Base-by-base conservation (phyloP, 2,113 vertebrate genomes). In the Aegypius monachus region DNA sequence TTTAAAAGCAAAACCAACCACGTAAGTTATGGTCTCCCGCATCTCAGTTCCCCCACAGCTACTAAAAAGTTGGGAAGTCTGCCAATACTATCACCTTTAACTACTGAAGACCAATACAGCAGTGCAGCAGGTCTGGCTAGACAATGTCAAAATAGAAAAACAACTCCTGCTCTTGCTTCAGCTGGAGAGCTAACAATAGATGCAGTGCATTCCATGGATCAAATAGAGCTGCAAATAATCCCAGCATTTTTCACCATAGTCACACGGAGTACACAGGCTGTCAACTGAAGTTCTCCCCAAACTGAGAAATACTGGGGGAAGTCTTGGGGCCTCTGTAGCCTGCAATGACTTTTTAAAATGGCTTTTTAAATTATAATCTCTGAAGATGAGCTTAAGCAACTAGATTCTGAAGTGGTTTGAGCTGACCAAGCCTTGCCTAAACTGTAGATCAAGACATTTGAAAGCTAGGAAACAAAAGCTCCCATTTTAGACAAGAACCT, bases 151-250 rank as follows among this genome's bases (percentile, higher is more conserved):
- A 83, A 93, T 59, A 81, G 93, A 96, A 95, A 97, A 96, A 95
- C 93, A 96, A 88, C 83, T 71, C 80, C 86, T 83, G 91, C 80
- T 88, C 91, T 56, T 86, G 94, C 93, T 94, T 86, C 93, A 91
- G 77, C 93, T 75, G 83, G 77, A 87, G 73, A 89, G 68, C 91
- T 89, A 95, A 96, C 95, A 96, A 96, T 94, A 94, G 91, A 92
- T 83, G 91, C 52, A 45, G 86, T 36, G 77, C 91, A 96, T 97
- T 96, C 95, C 95, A 89, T 0, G 0, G 68, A 81, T 93, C 95
- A 96, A 97, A 83, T 0, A 86, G 95, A 96, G 95, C 96, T 96
- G 96, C 89, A 96, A 91, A 96, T 81, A 81, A 96, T 78, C 86
- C 91, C 56, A 86, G 83, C 86, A 45, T 93, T 91, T 95, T 96